A percentile compares a stretch with the other conserved stretches of the same genome.
Conservation (phyloP, 1,140 invertebrate genomes). For the Papilio helenus region DNA sequence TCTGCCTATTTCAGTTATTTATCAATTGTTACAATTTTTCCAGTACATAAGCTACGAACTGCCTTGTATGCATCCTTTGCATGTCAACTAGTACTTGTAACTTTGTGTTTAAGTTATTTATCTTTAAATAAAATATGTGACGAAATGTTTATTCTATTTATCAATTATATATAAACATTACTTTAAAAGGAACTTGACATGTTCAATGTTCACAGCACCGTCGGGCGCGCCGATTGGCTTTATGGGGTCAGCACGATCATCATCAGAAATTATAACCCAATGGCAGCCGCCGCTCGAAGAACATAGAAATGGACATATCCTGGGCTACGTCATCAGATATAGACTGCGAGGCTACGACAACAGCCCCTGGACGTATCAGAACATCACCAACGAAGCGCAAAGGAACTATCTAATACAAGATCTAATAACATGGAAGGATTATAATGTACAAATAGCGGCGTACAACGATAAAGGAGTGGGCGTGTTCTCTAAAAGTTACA, state of each 20-base stretch:
- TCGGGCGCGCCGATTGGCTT: slow-evolving; percentile 95
- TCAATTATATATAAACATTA: background rate
- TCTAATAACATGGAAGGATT: slow-evolving; percentile 98
- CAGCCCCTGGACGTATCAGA: slow-evolving; percentile 93
- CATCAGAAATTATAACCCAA: slow-evolving; percentile 97
- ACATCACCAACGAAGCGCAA: slow-evolving; percentile 96
- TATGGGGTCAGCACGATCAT: slow-evolving; percentile 95
- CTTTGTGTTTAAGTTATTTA: background rate
- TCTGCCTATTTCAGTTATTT: slow-evolving; percentile 17
- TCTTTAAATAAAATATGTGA: background rate
- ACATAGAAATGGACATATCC: slow-evolving; percentile 96
- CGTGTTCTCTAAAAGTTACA: slow-evolving; percentile 94
- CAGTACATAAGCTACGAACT: slow-evolving; percentile 19
- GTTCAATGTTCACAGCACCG: slow-evolving; percentile 85
- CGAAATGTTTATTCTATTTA: background rate
- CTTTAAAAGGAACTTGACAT: background rate
- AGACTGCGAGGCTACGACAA: slow-evolving; percentile 95
- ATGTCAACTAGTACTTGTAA: slow-evolving; percentile 12
- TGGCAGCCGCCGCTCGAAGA: slow-evolving; percentile 98
- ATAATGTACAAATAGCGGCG: slow-evolving; percentile 98
- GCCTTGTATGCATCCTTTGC: slow-evolving; percentile 24
- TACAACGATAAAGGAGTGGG: slow-evolving; percentile 99
- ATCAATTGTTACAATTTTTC: slow-evolving; percentile 19
- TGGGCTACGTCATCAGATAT: slow-evolving; percentile 97
- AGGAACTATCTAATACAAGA: slow-evolving; percentile 96